Conservation (phyloP, 2,797 vertebrate species). For the Gadopsis marmoratus region DNA sequence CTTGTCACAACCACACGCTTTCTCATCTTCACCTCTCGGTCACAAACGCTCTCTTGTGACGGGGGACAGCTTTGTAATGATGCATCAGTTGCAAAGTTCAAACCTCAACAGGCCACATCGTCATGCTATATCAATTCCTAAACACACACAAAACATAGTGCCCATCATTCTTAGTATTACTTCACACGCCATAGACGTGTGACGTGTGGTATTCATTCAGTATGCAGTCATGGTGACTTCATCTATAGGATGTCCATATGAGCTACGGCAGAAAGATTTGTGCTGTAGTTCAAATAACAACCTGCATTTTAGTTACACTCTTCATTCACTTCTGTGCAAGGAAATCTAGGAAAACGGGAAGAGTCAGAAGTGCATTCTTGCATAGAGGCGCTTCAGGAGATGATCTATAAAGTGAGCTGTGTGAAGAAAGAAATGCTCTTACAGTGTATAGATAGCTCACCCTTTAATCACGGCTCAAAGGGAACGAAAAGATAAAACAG, state of each 20-base stretch:
- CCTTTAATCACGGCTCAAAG: conserved; percentile 45
- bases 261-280: background rate
- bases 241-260: background rate
- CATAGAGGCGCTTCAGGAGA: background rate
- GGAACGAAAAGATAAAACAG: conserved; percentile 18
- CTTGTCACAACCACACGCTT: background rate
- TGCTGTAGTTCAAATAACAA: conserved; percentile 17
- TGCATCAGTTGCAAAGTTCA: conserved; percentile 11
- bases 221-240: conserved; percentile 31
- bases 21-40: background rate
- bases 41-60: background rate
- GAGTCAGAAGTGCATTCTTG: conserved; percentile 15
- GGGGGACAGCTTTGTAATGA: background rate
- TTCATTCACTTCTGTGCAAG: background rate
- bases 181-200: conserved; percentile 6
- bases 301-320: background rate
- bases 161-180: background rate
- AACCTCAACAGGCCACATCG: conserved; percentile 15
- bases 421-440: conserved; percentile 16
- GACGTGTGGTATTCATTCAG: background rate
- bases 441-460: background rate
- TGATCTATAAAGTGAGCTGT: background rate
- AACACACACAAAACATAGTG: conserved; percentile 1
- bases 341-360: background rate
- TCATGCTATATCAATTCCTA: conserved; percentile 26